These are phyloP conservation scores for Luperina testacea DNA, from an alignment of 2,888 invertebrate genomes.

Conservation along the genomic window DNA sequence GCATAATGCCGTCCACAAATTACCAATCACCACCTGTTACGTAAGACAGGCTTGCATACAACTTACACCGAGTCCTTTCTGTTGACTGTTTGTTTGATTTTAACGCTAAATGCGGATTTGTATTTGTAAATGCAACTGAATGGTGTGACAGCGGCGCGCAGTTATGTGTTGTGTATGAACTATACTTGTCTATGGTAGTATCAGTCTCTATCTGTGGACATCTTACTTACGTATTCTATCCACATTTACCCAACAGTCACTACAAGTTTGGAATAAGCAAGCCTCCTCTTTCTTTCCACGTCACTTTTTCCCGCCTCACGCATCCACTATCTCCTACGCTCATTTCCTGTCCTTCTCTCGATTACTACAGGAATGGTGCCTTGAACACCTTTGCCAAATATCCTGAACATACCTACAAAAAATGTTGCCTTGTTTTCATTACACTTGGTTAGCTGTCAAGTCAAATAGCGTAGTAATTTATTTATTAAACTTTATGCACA, in stretches of 20 bases:
- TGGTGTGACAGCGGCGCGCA: constrained; percentile 19
- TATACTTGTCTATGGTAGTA: constrained; percentile 3
- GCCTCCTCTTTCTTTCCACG: constrained; percentile 4
- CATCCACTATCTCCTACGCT: constrained; percentile 29
- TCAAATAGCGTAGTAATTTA: not conserved
- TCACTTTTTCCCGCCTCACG: constrained; percentile 6
- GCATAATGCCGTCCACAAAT: constrained; percentile 66
- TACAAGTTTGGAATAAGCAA: constrained; percentile 21
- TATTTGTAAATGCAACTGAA: constrained; percentile 50
- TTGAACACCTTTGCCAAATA: constrained; percentile 13
- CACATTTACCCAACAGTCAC: constrained; percentile 24
- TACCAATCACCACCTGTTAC: constrained; percentile 68
- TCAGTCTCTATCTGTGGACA: not conserved
- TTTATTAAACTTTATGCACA: no score
- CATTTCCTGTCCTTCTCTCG: constrained; percentile 37
- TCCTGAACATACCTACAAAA: not conserved
- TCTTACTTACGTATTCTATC: constrained; percentile 35
- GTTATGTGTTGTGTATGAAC: constrained; percentile 12
- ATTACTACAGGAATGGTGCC: constrained; percentile 10
- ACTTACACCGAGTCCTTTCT: constrained; percentile 51
- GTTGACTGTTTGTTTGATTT: constrained; percentile 48
- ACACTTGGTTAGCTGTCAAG: not conserved
- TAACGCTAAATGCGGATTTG: constrained; percentile 31
- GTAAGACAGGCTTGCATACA: constrained; percentile 51
- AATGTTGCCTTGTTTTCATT: not conserved